These are phyloP conservation scores for Rhingia rostrata DNA, from an alignment of 2,888 invertebrate species.

Conservation along the genomic window DNA sequence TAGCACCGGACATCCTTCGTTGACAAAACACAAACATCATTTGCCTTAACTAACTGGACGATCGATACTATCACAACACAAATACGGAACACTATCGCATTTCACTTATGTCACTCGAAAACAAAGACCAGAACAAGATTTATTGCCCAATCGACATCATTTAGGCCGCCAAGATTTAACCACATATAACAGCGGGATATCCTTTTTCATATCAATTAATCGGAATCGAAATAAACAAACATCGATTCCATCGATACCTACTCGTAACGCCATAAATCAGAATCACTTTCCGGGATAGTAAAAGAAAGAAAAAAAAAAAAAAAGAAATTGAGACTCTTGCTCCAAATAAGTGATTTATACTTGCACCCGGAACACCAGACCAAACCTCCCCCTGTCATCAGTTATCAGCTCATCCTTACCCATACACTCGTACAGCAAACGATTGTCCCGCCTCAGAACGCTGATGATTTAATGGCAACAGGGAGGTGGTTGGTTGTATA, in stretches of 20 bases:
- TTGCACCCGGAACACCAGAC: slow-evolving; percentile 29
- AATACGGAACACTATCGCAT: slow-evolving; percentile 18
- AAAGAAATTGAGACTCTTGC: slow-evolving; percentile 68
- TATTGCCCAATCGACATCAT: slow-evolving; percentile 21
- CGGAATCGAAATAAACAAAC: slow-evolving; percentile 68
- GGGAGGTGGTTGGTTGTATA: slow-evolving; percentile 10
- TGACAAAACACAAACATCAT: background rate
- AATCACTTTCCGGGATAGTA: slow-evolving; percentile 24
- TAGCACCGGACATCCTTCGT: background rate
- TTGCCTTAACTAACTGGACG: slow-evolving; percentile 1
- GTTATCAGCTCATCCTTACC: slow-evolving; percentile 17
- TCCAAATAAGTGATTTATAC: slow-evolving; percentile 71
- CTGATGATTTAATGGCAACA: slow-evolving; percentile 37
- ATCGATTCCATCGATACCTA: slow-evolving; percentile 47
- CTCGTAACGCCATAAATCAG: slow-evolving; percentile 53
- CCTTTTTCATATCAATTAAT: slow-evolving; percentile 65
- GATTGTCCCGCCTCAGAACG: slow-evolving; percentile 30
- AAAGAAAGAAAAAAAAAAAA: slow-evolving; percentile 8
- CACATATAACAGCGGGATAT: slow-evolving; percentile 44
- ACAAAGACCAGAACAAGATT: slow-evolving; percentile 30
- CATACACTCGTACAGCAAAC: slow-evolving; percentile 29
- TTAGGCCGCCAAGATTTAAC: slow-evolving; percentile 28
- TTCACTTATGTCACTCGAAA: slow-evolving; percentile 36
- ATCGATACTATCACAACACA: slow-evolving; percentile 24
- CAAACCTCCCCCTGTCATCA: slow-evolving; percentile 30